Base-by-base conservation (phyloP, 1,140 invertebrate species). In the Sinonovacula constricta region DNA sequence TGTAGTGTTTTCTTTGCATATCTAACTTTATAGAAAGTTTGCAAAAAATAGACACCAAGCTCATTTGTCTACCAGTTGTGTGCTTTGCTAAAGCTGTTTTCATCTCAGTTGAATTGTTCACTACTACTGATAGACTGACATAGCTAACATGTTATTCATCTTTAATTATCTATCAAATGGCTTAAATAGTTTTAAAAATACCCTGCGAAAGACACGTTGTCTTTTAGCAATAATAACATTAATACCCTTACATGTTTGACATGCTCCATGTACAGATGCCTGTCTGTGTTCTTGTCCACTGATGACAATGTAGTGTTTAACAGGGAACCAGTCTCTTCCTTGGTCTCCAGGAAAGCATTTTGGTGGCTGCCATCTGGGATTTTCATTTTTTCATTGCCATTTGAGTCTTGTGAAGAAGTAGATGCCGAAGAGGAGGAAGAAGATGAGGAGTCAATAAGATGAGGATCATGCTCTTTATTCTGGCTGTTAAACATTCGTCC, bases 301-400 rank as follows among this genome's bases (percentile, higher is more conserved):
- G 54, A 57, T 0, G 33, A 12, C 14, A 36, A 57, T 63, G 45
- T 67, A 22, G n/a, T n/a, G n/a, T 70, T 59, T 10, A 60, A 30
- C 12, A 45, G 22, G 30, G 33, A 76, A 26, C 54, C 72, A 15
- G 53, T 56, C 62, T 76, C 54, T 22, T 76, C 62, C 26, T 49
- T 28, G n/a, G 22, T 59, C 30, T 18, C 49, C 26, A 33, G 54
- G 72, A 56, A 76, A 67, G 31, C 26, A 7, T 67, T 76, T 26
- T 56, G 49, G 30, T 56, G 54, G 63, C 62, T 57, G 63, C 62
- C 72, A 76, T 76, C 62, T 76, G 66, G 30, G 18, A 67, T 65
- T 56, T 75, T 45, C 2, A 54, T n/a, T 49, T 76, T 76, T 3
- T 57, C 63, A 30, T 57, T 76, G 2, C 53, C 62, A 36, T 56